Evolutionary conservation across 2,888 invertebrate genomes (phyloP).

Genomic region (Neoitamus cyanurus): DNA sequence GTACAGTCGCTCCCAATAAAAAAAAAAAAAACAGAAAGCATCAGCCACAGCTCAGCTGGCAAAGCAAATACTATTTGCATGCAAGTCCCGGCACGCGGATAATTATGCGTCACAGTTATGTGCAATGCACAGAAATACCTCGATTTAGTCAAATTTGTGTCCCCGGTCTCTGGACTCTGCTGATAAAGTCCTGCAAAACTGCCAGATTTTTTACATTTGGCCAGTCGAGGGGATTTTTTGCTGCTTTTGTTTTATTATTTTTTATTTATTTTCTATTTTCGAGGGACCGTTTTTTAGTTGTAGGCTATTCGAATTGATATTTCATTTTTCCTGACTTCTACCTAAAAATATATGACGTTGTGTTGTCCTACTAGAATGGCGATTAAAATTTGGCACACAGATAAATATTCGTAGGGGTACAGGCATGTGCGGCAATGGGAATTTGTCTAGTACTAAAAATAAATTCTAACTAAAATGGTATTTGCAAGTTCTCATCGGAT

Average conservation of each 20-base stretch:
- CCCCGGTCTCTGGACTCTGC: neutral
- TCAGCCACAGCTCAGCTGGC: neutral
- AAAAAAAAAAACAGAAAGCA: neutral
- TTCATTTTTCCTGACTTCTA: neutral
- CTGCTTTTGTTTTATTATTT: neutral
- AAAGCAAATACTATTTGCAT: neutral
- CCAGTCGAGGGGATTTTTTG: neutral
- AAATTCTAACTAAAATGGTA: neutral
- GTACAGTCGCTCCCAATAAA: neutral
- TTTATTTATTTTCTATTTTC: too few relatives aligned
- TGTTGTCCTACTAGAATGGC: neutral
- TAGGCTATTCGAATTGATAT: neutral
- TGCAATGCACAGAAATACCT: neutral
- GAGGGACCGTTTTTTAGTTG: neutral
- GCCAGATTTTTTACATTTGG: neutral
- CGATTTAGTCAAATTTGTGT: neutral
- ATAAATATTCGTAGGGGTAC: neutral
- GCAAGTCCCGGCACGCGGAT: neutral
- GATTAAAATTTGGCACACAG: neutral
- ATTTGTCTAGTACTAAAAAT: neutral
- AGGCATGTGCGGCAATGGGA: neutral
- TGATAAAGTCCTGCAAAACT: neutral
- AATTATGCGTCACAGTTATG: neutral
- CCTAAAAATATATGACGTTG: neutral
- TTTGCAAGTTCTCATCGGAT: neutral